Base-by-base conservation (phyloP, 2,888 invertebrate genomes). In the Eupithecia pulchellata region DNA sequence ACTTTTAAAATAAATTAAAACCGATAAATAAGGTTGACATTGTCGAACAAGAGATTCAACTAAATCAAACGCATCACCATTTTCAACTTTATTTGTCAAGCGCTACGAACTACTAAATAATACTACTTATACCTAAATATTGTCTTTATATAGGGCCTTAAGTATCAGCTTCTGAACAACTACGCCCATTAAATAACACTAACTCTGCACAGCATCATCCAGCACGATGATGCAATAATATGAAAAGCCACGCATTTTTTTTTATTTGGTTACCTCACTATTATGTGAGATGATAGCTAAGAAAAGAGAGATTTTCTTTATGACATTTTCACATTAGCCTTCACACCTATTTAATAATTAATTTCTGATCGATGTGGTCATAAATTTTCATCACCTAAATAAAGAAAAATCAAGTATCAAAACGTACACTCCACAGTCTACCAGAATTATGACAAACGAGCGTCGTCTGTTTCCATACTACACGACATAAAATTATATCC, bases 391-490 rank as follows among this genome's bases (percentile, higher is more conserved):
- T 14, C 4, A 14, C 14, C 42, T 20, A 42, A 42, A n/a, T n/a
- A 8, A n/a, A 8, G 8, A 20, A 42, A n/a, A 47, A 25, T 39
- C 78, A 87, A 91, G 86, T 88, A 91, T 89, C 92, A 92, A 92
- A 77, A 70, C 67, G 29, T 55, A 25, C 13, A 63, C 55, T 72
- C 65, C 77, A 68, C 64, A 68, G 27, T 76, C 68, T 32, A 81
- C 80, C 80, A 86, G 80, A 89, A 89, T 86, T 93, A 93, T 94
- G 93, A 94, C 82, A 92, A 90, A 93, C 84, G 86, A 80, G 82
- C 87, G 87, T 79, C 83, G 89, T 86, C 88, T 89, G 91, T 86
- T 87, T 86, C 83, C 86, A 83, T 84, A 85, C 83, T 89, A 90
- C 90, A 89, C 82, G 82, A 73, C 85, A 90, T 91, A 90, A 92